Base-by-base conservation (phyloP, 2,113 vertebrate genomes). In the Geothlypis trichas region DNA sequence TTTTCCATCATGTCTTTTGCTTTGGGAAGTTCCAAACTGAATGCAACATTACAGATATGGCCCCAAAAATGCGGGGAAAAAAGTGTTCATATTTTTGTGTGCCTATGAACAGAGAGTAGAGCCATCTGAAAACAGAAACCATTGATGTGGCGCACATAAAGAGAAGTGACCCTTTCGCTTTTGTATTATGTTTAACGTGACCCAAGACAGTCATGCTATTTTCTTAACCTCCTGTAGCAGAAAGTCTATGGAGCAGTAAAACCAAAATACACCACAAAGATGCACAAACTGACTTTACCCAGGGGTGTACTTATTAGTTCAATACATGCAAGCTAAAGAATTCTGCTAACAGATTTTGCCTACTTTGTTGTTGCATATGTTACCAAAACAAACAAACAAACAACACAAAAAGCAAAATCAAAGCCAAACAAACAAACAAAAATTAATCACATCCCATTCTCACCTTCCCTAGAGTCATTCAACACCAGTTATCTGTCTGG, bases 111-210 rank as follows among this genome's bases (percentile, higher is more conserved):
- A 69, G 20, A 61, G 5, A 54, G 17, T 5, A 66, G 22, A 90
- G 35, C 10, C 1, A 0, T n/a, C 30, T 47, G 28, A 77, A 92
- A 86, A 22, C 10, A 63, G 46, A 76, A 85, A 71, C 3, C 5
- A 10, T 17, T 55, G 3, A 18, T 11, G 35, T 20, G 27, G 9
- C 28, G 23, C 0, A 2, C 5, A 10, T 6, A 10, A 11, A 27
- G 18, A 47, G 8, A 17, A 22, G 3, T 33, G 23, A 80, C 3
- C 8, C 5, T 69, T 91, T 85, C 83, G 10, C 33, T 66, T 80
- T 58, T 80, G 9, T 66, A 19, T 35, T 73, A 21, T 51, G 73
- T 11, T 81, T 87, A 46, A 66, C 41, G 76, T 87, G 58, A 86
- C 31, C 28, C 14, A 31, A 73, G 49, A 54, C 4, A 58, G 44